Percentiles rank a stretch among this genome's conserved stretches.
phyloP scores from a whole-genome alignment of 35 echinoderm and acorn worm species.

The Heliocidaris tuberculata region DNA sequence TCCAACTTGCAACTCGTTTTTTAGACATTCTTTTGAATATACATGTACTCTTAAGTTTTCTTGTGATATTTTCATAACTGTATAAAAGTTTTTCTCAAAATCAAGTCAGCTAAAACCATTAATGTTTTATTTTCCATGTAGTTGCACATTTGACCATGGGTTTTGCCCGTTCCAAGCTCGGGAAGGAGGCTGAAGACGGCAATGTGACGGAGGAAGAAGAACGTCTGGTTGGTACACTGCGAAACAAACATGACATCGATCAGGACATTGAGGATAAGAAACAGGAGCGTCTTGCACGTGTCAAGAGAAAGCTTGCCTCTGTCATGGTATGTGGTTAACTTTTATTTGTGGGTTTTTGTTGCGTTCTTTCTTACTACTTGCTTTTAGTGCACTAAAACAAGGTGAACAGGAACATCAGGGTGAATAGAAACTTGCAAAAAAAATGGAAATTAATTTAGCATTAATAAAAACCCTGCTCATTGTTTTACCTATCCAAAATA shows the following conservation, averaged over 20 bases:
- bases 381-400: too few species aligned
- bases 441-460: too few species aligned
- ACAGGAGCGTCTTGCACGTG: constrained; percentile 67
- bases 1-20: too few species aligned
- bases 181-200: constrained; percentile 45
- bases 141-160: constrained; percentile 70
- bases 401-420: too few species aligned
- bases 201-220: constrained; percentile 52
- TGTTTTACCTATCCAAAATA: too few species aligned
- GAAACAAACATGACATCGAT: constrained; percentile 63
- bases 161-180: constrained; percentile 31
- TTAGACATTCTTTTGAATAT: too few species aligned
- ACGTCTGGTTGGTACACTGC: constrained; percentile 58
- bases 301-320: constrained; percentile 73
- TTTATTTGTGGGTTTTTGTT: neutral
- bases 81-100: too few species aligned
- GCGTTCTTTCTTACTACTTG: neutral
- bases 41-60: too few species aligned
- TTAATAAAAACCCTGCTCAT: too few species aligned
- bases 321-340: constrained; percentile 75
- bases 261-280: constrained; percentile 65
- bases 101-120: too few species aligned
- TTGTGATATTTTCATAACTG: too few species aligned
- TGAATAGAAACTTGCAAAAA: too few species aligned
- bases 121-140: neutral